These are phyloP conservation scores for Tragelaphus buxtoni DNA, from an alignment of 2,113 vertebrate genomes.

Conservation along the genomic window DNA sequence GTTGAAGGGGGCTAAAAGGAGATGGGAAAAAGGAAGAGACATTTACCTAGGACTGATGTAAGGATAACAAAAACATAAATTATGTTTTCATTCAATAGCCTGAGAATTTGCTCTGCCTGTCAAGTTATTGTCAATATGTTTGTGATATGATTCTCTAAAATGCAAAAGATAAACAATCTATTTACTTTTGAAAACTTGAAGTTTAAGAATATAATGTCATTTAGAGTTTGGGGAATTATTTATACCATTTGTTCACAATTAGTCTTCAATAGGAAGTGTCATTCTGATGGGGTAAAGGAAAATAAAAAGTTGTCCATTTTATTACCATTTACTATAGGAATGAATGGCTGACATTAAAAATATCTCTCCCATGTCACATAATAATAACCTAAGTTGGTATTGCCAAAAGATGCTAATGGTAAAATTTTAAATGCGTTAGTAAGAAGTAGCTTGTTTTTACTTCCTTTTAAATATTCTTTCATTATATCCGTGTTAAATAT, in stretches of 20 bases:
- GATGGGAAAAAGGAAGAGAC: neutral
- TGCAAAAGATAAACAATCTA: neutral
- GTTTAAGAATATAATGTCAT: neutral
- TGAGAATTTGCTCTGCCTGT: neutral
- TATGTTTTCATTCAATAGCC: neutral
- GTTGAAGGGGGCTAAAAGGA: neutral
- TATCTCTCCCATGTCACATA: neutral
- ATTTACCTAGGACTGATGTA: neutral
- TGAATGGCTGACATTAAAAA: conserved; percentile 1
- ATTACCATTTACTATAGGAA: neutral
- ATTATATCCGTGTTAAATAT: neutral
- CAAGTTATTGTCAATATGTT: neutral
- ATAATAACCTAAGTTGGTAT: neutral
- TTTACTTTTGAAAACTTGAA: neutral
- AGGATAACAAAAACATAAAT: neutral
- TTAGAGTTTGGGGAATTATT: neutral
- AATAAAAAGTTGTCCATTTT: neutral
- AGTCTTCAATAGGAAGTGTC: neutral
- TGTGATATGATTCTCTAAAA: neutral
- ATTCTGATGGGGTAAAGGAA: neutral
- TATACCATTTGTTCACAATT: neutral
- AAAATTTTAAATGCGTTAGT: neutral
- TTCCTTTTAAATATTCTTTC: neutral
- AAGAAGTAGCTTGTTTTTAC: neutral
- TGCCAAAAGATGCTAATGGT: neutral